Evolutionary conservation across 2,797 vertebrate genomes (phyloP).

Genomic region (Artibeus lituratus): DNA sequence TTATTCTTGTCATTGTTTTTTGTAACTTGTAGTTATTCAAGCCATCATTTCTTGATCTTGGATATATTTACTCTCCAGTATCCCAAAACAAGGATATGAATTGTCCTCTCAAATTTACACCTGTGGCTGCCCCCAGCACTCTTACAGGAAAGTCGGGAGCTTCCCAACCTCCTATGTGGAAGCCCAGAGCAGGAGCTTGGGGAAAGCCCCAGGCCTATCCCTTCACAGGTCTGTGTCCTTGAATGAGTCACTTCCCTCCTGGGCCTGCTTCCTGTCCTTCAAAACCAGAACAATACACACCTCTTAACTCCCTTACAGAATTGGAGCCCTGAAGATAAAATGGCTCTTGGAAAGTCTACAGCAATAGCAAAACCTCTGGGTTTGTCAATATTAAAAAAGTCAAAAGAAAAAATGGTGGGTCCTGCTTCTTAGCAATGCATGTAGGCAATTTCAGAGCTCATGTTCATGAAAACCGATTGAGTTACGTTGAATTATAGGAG

Average conservation of each 20-base stretch:
- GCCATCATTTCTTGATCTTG: neutral
- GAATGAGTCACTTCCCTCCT: neutral
- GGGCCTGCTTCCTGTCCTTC: neutral
- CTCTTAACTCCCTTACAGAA: neutral
- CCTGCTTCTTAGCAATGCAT: neutral
- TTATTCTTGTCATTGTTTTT: neutral
- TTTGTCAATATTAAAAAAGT: conserved; percentile 36
- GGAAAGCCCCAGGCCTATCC: neutral
- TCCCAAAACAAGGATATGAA: neutral
- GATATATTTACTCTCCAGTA: neutral
- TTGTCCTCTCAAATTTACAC: neutral
- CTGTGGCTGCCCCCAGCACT: neutral
- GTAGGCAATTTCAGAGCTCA: conserved; percentile 51
- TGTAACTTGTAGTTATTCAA: neutral
- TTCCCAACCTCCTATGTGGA: too few relatives aligned
- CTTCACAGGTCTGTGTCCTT: neutral
- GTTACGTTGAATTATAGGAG: conserved; percentile 51
- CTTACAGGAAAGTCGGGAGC: neutral
- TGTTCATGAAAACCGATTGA: conserved; percentile 63
- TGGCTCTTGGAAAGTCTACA: neutral
- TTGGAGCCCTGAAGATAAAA: neutral
- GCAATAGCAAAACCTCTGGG: neutral
- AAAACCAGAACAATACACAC: neutral
- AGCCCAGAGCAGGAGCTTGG: neutral
- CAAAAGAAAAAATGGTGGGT: neutral